phyloP scores from a whole-genome alignment of 2,113 vertebrate genomes.

The Atherinomorus stipes region DNA sequence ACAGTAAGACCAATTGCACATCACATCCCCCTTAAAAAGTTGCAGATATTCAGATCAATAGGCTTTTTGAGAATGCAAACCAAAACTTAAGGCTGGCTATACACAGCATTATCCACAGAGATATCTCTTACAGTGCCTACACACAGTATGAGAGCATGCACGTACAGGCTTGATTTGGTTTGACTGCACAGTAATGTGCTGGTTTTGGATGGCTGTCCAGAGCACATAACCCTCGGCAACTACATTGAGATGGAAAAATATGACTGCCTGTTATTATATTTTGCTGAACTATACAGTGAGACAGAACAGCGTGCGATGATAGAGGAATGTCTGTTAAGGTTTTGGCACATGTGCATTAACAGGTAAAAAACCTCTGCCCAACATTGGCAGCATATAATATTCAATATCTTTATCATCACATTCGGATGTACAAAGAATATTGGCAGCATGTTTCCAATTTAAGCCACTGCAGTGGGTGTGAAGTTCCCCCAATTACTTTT shows the following conservation, averaged over 20 bases:
- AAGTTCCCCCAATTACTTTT: conserved; percentile 1
- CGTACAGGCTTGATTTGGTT: conserved; percentile 51
- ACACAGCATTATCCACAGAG: not conserved
- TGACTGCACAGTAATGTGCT: conserved; percentile 65
- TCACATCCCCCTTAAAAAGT: not conserved
- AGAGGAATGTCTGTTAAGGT: conserved; percentile 9
- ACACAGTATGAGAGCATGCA: conserved; percentile 40
- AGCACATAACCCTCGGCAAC: conserved; percentile 63
- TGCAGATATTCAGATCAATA: conserved; percentile 3
- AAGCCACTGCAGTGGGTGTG: not conserved
- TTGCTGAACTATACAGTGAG: conserved; percentile 51
- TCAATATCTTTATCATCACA: conserved; percentile 5
- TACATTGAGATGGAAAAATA: conserved; percentile 62
- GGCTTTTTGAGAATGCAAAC: not conserved
- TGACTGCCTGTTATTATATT: conserved; percentile 66
- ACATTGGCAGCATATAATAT: conserved; percentile 2
- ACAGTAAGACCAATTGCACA: conserved; percentile 24
- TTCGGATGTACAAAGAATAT: conserved; percentile 6
- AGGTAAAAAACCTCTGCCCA: conserved; percentile 32
- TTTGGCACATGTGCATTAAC: conserved; percentile 20
- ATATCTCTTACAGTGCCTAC: conserved; percentile 35
- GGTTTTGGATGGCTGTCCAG: conserved; percentile 64
- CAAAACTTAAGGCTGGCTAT: conserved; percentile 15
- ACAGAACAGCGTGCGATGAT: conserved; percentile 33
- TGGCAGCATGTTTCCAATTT: not conserved